phyloP scores from a whole-genome alignment of 2,797 vertebrate species.

The Spheniscus humboldti region DNA sequence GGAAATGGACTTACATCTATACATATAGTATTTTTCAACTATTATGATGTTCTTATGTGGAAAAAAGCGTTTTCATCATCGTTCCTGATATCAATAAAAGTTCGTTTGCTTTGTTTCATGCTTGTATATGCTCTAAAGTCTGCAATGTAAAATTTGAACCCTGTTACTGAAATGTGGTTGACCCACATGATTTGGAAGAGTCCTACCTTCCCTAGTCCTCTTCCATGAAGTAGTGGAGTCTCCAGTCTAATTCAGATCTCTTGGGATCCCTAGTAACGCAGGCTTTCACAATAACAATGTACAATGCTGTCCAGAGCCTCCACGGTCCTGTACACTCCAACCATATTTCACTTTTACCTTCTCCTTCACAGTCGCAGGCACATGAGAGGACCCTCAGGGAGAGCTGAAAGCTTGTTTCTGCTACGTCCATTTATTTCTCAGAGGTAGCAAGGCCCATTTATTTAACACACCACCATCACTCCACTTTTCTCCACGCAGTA shows the following conservation, averaged over 20 bases:
- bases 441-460: background rate
- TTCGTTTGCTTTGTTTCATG: background rate
- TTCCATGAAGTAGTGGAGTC: background rate
- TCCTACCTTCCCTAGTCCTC: background rate
- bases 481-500: background rate
- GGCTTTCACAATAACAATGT: fast-evolving
- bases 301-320: background rate
- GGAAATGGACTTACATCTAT: background rate
- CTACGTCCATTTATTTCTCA: background rate
- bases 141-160: background rate
- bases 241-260: background rate
- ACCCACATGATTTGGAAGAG: background rate
- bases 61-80: background rate
- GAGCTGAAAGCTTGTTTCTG: background rate
- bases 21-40: background rate
- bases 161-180: background rate
- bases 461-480: background rate
- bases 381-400: background rate
- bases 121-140: too few species aligned
- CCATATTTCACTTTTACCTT: background rate
- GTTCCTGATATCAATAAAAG: background rate
- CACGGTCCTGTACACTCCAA: background rate
- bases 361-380: background rate
- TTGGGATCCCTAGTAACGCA: background rate
- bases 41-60: background rate